phyloP scores from a whole-genome alignment of 2,113 vertebrate genomes.

The Psittacula cyanocephala region DNA sequence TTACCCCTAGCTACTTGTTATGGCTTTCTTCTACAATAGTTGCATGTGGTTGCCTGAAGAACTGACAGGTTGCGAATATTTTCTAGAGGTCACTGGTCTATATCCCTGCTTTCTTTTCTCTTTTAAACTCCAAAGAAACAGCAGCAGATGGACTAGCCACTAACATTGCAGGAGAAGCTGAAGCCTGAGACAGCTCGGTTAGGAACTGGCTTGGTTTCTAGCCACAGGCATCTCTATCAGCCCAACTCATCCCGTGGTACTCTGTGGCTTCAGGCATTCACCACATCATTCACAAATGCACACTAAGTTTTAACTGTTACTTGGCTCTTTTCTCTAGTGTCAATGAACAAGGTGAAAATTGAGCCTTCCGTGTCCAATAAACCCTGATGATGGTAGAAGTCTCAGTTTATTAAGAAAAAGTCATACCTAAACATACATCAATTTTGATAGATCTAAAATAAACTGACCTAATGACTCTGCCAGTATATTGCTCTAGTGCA shows the following conservation, averaged over 20 bases:
- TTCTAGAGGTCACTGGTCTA: background rate
- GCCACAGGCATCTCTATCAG: background rate
- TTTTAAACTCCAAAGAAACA: background rate
- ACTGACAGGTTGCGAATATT: background rate
- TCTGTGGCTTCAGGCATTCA: background rate
- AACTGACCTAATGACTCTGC: background rate
- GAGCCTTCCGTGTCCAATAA: background rate
- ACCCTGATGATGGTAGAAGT: background rate
- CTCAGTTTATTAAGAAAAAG: background rate
- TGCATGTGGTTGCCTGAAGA: background rate
- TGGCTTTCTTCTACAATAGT: background rate
- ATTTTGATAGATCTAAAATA: background rate
- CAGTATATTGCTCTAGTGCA: background rate
- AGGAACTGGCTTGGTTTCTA: background rate
- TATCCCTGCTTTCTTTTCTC: background rate
- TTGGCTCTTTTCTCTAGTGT: background rate
- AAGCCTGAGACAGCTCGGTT: background rate
- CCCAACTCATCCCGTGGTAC: background rate
- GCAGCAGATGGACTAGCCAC: background rate
- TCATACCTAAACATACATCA: rapidly evolving
- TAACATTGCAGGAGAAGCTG: background rate
- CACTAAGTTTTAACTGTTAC: background rate
- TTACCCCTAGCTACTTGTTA: background rate
- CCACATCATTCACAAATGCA: background rate
- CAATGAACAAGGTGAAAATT: background rate